These are phyloP conservation scores for Scaptomyza reducta DNA, from an alignment of 2,888 invertebrate species.

Conservation along the genomic window DNA sequence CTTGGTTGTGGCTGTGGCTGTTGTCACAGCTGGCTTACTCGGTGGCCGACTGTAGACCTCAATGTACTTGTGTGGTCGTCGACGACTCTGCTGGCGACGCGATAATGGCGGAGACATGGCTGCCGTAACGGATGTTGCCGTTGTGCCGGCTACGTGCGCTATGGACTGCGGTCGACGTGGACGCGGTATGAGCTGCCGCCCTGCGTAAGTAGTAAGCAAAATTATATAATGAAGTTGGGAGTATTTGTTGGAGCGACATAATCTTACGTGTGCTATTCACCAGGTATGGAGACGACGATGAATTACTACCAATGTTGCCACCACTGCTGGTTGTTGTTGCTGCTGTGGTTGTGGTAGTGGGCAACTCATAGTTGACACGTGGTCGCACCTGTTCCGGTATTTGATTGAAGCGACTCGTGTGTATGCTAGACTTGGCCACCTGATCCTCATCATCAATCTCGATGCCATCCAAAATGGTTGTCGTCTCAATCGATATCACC, in stretches of 20 bases:
- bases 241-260: not conserved
- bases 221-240: too few species aligned
- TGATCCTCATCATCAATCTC: constrained; percentile 80
- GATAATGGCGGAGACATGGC: constrained; percentile 41
- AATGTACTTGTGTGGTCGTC: constrained; percentile 78
- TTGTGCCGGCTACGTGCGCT: constrained; percentile 60
- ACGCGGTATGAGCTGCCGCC: constrained; percentile 63
- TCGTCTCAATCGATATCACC: constrained; percentile 36
- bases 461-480: constrained; percentile 60
- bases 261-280: constrained; percentile 51
- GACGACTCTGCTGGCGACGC: constrained; percentile 76
- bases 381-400: constrained; percentile 67
- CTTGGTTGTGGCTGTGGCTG: constrained; percentile 37
- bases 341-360: constrained; percentile 1
- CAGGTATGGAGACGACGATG: constrained; percentile 11
- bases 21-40: constrained; percentile 43
- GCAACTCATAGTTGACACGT: constrained; percentile 54
- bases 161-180: constrained; percentile 68
- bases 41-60: constrained; percentile 81
- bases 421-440: constrained; percentile 83
- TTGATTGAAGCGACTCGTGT: constrained; percentile 82
- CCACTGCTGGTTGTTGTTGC: constrained; percentile 2
- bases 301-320: constrained; percentile 16
- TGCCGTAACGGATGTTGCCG: constrained; percentile 28
- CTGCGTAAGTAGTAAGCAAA: constrained; percentile 21